These are phyloP conservation scores for Mylabris phalerata DNA, from an alignment of 1,140 invertebrate species.

Conservation along the genomic window DNA sequence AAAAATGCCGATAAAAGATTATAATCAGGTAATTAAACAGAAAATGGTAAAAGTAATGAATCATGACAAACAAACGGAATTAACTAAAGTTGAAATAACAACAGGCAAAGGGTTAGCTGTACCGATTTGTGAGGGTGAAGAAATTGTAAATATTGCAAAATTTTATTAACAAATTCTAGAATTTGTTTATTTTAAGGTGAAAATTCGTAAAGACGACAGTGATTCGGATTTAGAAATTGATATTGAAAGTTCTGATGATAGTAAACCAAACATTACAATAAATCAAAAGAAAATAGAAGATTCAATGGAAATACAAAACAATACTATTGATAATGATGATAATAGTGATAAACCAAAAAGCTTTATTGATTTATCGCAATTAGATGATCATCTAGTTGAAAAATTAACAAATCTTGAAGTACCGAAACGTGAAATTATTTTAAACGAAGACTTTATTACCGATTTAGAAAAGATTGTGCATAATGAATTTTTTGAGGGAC, in stretches of 20 bases:
- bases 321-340: slow-evolving; percentile 3
- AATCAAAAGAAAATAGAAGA: slow-evolving; percentile 15
- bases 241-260: slow-evolving; percentile 43
- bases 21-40: slow-evolving; percentile 19
- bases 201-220: slow-evolving; percentile 41
- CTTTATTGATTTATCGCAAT: slow-evolving; percentile 9
- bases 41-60: slow-evolving; percentile 32
- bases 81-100: slow-evolving; percentile 43
- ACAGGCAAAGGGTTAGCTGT: slow-evolving; percentile 47
- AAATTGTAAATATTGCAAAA: slow-evolving; percentile 44
- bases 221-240: slow-evolving; percentile 53
- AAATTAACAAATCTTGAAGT: slow-evolving; percentile 31
- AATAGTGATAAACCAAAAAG: slow-evolving; percentile 12
- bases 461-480: slow-evolving; percentile 53
- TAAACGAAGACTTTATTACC: slow-evolving; percentile 43
- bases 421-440: slow-evolving; percentile 43
- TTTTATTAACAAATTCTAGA: background rate
- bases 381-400: slow-evolving; percentile 17
- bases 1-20: slow-evolving; percentile 16
- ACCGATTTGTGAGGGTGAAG: slow-evolving; percentile 50
- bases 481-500: slow-evolving; percentile 55
- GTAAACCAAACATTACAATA: background rate
- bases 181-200: slow-evolving; percentile 21
- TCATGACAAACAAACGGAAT: slow-evolving; percentile 34
- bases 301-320: slow-evolving; percentile 1